These are phyloP conservation scores for Grammomys dolichurus DNA, from an alignment of 2,113 vertebrate genomes.

Conservation along the genomic window DNA sequence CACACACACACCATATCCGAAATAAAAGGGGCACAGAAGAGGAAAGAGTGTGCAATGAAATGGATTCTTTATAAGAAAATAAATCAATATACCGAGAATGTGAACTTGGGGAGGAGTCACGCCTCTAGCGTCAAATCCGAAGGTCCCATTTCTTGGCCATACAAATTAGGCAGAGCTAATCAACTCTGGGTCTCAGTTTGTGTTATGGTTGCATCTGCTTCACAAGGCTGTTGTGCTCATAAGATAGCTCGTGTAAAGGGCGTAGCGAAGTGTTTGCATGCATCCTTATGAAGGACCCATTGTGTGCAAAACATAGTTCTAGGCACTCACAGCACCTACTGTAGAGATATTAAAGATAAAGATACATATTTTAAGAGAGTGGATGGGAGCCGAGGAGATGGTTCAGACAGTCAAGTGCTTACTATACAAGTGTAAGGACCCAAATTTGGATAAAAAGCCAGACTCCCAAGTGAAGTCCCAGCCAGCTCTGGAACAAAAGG, in stretches of 20 bases:
- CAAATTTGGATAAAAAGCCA: neutral
- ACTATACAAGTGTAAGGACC: neutral
- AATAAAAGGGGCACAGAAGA: neutral
- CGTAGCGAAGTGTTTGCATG: neutral
- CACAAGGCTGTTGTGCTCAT: conserved; percentile 1
- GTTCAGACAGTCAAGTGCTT: neutral
- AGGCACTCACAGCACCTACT: neutral
- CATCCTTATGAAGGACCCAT: neutral
- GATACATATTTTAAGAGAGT: neutral
- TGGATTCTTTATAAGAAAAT: conserved; percentile 46
- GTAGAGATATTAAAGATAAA: neutral
- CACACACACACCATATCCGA: neutral
- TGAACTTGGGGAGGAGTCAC: neutral
- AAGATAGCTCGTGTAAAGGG: conserved; percentile 18
- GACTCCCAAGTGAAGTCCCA: neutral
- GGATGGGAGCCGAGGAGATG: neutral
- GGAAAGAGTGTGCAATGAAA: neutral
- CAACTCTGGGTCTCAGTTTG: neutral
- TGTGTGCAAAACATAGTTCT: neutral
- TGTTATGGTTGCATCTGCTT: neutral
- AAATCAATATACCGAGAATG: neutral
- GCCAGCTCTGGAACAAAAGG: too few species aligned
- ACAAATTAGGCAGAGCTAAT: conserved; percentile 33
- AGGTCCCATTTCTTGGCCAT: neutral
- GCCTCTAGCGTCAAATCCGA: neutral